Base-by-base conservation (phyloP, 1,140 invertebrate genomes). In the Metaphire vulgaris region DNA sequence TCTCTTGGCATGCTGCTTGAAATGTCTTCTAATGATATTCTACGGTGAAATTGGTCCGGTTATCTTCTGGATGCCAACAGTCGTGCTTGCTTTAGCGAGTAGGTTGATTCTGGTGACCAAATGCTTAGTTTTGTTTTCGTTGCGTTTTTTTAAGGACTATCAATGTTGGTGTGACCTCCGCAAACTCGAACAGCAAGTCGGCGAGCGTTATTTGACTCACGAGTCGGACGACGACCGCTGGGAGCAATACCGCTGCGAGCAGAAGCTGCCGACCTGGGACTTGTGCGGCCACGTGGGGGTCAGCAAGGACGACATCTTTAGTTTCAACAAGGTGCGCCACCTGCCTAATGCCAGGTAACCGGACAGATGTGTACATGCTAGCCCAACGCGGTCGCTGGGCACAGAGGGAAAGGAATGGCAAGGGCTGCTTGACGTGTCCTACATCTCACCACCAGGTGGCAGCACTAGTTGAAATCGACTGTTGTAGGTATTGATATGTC, bases 121-220 rank as follows among this genome's bases (percentile, higher is more conserved):
- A n/a, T 69, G 68, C 68, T 69, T 69, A 16, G 16, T 12, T 69
- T 12, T 29, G 56, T 65, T 14, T 65, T 65, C 26, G 56, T 65
- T 65, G 26, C 14, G 56, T 65, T 65, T 78, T 81, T 82, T 85
- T 41, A 87, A 98, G 92, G 95, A 97, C 87, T 95, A 93, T 86
- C 91, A 96, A 87, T 96, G 95, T 0, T 99, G 96, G 94, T 92
- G 90, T 80, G 97, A 99, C 87, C 88, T 99, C 74, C 89, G 95
- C 65, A 90, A 92, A 80, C 88, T 99, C 56, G 97, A 99, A 87
- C 87, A 87, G 26, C 89, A 92, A 83, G 92, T 97, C 15, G 89
- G 91, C 41, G 87, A 89, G 78, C 90, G 97, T 32, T 99, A 97
- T 87, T 88, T 98, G 77, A 98, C 97, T 33, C 96, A 98, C 83